Evolutionary conservation across 2,113 vertebrate genomes (phyloP).

Genomic region (Chaetorhynchus papuensis): DNA sequence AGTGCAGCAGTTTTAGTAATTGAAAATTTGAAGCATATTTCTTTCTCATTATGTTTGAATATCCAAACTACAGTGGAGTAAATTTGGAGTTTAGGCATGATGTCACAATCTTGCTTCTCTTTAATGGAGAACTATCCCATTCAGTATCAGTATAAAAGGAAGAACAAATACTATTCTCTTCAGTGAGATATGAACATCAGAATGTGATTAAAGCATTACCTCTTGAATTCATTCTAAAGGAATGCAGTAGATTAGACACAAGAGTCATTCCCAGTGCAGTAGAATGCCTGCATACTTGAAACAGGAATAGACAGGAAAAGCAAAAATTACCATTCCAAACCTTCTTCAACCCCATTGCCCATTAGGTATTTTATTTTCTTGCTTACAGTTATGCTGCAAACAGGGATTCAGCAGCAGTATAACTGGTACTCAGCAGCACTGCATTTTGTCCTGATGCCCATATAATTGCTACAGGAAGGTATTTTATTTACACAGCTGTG

Average conservation of each 20-base stretch:
- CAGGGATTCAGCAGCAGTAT: not conserved
- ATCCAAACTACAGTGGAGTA: not conserved
- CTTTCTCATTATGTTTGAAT: not conserved
- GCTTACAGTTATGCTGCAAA: not conserved
- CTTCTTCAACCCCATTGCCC: not conserved
- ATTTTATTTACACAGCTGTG: slow-evolving; percentile 10
- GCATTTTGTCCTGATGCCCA: not conserved
- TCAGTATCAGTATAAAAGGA: not conserved
- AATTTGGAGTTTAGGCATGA: not conserved
- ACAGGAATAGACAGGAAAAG: not conserved
- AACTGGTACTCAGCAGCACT: not conserved
- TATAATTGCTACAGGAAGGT: not conserved
- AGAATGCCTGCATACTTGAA: not conserved
- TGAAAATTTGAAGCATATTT: not conserved
- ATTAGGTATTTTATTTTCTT: not conserved
- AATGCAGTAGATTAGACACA: not conserved
- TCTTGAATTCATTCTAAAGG: not conserved
- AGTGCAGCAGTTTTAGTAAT: not conserved
- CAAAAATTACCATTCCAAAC: not conserved
- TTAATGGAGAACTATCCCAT: not conserved
- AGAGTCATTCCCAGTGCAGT: not conserved
- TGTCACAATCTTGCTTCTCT: not conserved
- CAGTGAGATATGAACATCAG: not conserved
- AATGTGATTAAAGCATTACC: not conserved
- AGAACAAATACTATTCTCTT: not conserved